phyloP scores from a whole-genome alignment of 2,888 invertebrate genomes.

The Eulithis prunata region DNA sequence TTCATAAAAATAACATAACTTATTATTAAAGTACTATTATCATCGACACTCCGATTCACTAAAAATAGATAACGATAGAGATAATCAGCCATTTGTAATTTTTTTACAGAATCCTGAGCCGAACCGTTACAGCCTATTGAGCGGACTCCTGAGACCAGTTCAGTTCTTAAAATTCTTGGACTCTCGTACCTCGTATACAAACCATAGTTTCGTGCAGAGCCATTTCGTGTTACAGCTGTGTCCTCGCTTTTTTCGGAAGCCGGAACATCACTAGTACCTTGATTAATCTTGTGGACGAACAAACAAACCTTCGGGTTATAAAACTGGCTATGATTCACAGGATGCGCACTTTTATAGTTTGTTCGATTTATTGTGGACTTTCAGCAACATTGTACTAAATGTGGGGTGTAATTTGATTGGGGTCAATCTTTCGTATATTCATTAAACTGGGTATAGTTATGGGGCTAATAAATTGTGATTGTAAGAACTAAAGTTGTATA shows the following conservation, averaged over 20 bases:
- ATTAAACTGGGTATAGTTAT: background rate
- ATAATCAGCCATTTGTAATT: too few species aligned
- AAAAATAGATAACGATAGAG: too few species aligned
- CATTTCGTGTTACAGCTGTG: background rate
- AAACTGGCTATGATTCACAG: conserved; percentile 43
- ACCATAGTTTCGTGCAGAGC: too few species aligned
- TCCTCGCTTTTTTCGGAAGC: background rate
- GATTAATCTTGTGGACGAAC: conserved; percentile 43
- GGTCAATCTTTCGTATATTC: background rate
- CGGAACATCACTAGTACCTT: conserved; percentile 32
- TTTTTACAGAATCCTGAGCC: too few species aligned
- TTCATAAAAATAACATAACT: too few species aligned
- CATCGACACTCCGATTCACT: too few species aligned
- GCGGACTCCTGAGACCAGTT: too few species aligned
- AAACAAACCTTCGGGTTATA: conserved; percentile 47
- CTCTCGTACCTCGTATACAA: too few species aligned
- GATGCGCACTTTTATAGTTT: conserved; percentile 37
- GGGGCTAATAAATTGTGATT: background rate
- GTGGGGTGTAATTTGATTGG: conserved; percentile 28
- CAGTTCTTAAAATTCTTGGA: too few species aligned
- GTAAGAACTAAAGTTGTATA: background rate
- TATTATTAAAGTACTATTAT: too few species aligned
- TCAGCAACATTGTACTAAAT: conserved; percentile 23
- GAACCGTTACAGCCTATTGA: too few species aligned
- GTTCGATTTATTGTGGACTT: conserved; percentile 40